These are phyloP conservation scores for Luffia ferchaultella DNA, from an alignment of 2,888 invertebrate species.

Conservation along the genomic window DNA sequence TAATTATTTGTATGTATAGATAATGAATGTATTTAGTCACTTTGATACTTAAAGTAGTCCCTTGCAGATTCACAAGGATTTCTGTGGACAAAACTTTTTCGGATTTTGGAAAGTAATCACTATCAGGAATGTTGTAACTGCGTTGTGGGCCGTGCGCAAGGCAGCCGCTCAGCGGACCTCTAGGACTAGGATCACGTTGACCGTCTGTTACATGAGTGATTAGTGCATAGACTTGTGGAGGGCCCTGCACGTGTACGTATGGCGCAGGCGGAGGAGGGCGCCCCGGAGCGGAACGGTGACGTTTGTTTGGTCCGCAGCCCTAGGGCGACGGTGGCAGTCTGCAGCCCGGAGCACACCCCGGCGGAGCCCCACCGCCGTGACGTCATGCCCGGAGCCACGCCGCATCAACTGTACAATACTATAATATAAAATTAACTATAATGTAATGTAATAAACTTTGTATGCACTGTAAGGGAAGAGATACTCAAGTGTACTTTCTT, in stretches of 20 bases:
- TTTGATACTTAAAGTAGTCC: neutral
- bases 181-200: no score
- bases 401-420: neutral
- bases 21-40: neutral
- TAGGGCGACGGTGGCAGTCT: neutral
- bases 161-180: no score
- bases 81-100: neutral
- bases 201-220: neutral
- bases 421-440: neutral
- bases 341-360: neutral
- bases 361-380: neutral
- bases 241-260: neutral
- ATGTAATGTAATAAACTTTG: neutral
- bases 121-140: neutral
- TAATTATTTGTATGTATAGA: no score
- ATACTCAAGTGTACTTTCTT: slow-evolving; percentile 45
- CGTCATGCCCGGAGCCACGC: neutral
- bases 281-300: neutral
- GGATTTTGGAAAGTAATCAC: neutral
- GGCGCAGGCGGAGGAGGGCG: neutral
- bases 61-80: neutral
- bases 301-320: slow-evolving; percentile 2
- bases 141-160: no score
- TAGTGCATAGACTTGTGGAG: neutral
- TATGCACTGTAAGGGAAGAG: neutral